These are phyloP conservation scores for Sardina pilchardus DNA, from an alignment of 2,113 vertebrate genomes.

Conservation along the genomic window DNA sequence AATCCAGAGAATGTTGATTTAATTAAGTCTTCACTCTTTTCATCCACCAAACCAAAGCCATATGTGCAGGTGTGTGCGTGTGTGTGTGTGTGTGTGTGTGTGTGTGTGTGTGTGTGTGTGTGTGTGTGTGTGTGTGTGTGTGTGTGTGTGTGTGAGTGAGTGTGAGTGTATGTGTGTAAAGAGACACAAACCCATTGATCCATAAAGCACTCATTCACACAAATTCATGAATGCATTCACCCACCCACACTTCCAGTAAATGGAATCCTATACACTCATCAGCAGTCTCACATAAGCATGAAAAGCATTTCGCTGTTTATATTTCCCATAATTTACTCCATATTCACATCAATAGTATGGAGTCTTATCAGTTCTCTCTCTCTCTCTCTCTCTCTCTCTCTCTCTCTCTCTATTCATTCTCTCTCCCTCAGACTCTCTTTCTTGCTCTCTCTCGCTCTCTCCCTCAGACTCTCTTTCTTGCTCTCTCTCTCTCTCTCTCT, in stretches of 20 bases:
- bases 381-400: neutral
- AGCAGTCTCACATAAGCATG: neutral
- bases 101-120: neutral
- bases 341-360: neutral
- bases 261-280: neutral
- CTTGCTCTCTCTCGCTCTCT: neutral
- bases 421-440: neutral
- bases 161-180: neutral
- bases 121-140: neutral
- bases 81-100: neutral
- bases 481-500: neutral
- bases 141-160: neutral
- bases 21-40: no score
- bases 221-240: neutral
- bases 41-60: no score
- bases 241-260: neutral
- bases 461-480: neutral
- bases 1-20: no score
- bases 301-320: neutral
- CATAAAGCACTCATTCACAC: neutral
- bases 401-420: neutral
- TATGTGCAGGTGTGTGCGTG: neutral
- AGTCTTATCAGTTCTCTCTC: neutral
- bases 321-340: neutral
- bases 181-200: neutral